Conservation (phyloP, 2,888 invertebrate genomes). For the Drosophila acutilabella region DNA sequence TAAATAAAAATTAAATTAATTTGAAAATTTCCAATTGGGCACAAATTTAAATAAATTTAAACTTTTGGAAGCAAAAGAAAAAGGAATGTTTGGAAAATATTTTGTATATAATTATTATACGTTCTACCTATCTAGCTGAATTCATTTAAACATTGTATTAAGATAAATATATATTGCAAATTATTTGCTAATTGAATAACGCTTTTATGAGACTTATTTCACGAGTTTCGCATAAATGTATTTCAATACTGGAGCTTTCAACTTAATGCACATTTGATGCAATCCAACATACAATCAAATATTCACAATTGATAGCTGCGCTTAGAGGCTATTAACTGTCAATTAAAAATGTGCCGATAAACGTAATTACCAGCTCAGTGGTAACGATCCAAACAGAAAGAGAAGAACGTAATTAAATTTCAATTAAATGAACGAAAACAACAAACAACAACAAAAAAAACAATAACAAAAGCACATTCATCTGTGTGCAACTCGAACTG, state of each 20-base stretch:
- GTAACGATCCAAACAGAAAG: constrained; percentile 18
- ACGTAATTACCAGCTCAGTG: constrained; percentile 61
- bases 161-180: neutral
- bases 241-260: constrained; percentile 4
- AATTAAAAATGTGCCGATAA: constrained; percentile 67
- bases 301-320: constrained; percentile 38
- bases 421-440: constrained; percentile 69
- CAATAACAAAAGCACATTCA: constrained; percentile 47
- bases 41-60: too few relatives aligned
- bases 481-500: constrained; percentile 12
- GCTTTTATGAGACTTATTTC: neutral
- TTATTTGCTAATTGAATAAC: neutral
- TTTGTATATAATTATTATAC: too few relatives aligned
- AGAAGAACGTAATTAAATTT: constrained; percentile 72
- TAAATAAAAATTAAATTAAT: neutral
- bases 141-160: too few relatives aligned
- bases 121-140: too few relatives aligned
- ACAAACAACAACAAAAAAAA: constrained; percentile 63
- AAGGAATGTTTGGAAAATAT: too few relatives aligned
- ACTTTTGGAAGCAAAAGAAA: too few relatives aligned
- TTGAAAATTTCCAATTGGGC: neutral
- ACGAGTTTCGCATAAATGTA: constrained; percentile 1
- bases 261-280: constrained; percentile 18
- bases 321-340: constrained; percentile 69
- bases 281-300: constrained; percentile 31